Evolutionary conservation across 2,113 vertebrate genomes (phyloP).

Genomic region (Falco punctatus): DNA sequence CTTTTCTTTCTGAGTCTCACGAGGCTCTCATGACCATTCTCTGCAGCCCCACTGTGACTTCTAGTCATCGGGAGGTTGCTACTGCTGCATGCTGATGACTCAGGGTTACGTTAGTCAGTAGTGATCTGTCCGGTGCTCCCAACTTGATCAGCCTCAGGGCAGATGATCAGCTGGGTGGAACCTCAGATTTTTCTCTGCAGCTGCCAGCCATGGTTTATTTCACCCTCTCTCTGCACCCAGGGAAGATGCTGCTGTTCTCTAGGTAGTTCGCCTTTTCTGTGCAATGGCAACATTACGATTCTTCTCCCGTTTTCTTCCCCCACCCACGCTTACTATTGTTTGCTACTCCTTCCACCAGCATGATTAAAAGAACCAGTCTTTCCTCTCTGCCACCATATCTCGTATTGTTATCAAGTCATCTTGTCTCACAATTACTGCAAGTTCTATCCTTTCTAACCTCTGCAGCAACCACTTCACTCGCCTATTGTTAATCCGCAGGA

Average conservation of each 20-base stretch:
- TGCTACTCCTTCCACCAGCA: not conserved
- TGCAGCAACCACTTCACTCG: not conserved
- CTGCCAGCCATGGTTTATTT: not conserved
- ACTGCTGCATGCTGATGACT: not conserved
- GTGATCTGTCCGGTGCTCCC: not conserved
- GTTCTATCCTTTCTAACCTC: not conserved
- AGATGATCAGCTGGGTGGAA: not conserved
- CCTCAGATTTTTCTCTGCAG: not conserved
- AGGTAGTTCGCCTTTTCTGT: not conserved
- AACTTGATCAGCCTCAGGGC: not conserved
- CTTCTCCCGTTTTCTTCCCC: not conserved
- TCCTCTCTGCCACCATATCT: not conserved
- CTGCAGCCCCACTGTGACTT: not conserved
- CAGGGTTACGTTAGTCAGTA: not conserved
- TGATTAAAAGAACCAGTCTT: not conserved
- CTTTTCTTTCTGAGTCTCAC: not conserved
- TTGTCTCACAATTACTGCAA: not conserved
- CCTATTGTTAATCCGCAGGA: not conserved
- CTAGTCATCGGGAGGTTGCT: not conserved
- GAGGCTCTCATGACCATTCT: not conserved
- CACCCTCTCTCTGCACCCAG: rapidly evolving
- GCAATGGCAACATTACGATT: not conserved
- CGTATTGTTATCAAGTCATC: not conserved
- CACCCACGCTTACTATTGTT: not conserved
- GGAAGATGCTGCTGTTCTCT: not conserved